Conservation (phyloP, 1,140 invertebrate genomes). For the Pseudomyrmex sp. region DNA sequence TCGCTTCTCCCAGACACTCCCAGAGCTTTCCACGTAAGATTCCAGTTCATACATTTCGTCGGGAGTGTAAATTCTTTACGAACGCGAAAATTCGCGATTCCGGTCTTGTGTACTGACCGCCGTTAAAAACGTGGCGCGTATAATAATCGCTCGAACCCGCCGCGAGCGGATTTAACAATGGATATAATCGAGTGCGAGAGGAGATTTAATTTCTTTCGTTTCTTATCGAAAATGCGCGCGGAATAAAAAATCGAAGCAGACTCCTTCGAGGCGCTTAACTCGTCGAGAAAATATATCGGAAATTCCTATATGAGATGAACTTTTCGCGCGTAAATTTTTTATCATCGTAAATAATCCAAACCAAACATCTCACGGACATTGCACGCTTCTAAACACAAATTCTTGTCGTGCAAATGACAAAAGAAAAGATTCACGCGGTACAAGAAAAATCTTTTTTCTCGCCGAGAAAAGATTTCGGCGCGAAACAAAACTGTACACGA, state of each 20-base stretch:
- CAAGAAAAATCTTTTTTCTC: background rate
- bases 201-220: slow-evolving; percentile 24
- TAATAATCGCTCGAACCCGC: slow-evolving; percentile 17
- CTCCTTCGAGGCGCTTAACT: slow-evolving; percentile 1
- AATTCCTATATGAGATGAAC: no score
- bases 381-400: background rate
- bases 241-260: background rate
- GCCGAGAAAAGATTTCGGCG: background rate
- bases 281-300: background rate
- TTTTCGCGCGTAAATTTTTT: background rate
- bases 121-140: slow-evolving; percentile 63
- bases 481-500: background rate
- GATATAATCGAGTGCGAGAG: slow-evolving; percentile 29
- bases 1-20: background rate
- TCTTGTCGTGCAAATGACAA: background rate
- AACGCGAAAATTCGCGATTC: background rate
- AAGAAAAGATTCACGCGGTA: background rate
- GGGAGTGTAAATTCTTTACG: slow-evolving; percentile 52
- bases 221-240: slow-evolving; percentile 20
- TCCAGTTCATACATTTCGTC: slow-evolving; percentile 46
- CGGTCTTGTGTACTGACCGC: slow-evolving; percentile 27
- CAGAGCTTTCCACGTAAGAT: slow-evolving; percentile 20
- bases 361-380: background rate
- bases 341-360: background rate
- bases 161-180: slow-evolving; percentile 26